Base-by-base conservation (phyloP, 2,113 vertebrate species). In the Tetrax tetrax region DNA sequence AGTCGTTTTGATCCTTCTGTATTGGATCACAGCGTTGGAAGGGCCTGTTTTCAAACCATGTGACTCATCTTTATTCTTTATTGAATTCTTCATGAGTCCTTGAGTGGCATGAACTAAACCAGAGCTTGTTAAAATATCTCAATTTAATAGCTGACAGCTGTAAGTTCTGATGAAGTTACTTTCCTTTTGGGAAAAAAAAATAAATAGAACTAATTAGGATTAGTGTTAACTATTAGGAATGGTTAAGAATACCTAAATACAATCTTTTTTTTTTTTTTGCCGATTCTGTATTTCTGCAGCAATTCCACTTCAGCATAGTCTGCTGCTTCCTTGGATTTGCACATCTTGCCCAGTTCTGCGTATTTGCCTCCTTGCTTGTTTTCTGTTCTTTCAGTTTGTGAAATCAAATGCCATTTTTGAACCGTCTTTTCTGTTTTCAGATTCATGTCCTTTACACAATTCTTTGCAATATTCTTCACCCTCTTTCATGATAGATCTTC, bases 11-110 rank as follows among this genome's bases (percentile, higher is more conserved):
- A 80, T 91, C 8, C 3, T 4, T 41, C 31, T 88, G 25, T 74
- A 47, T 83, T 63, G 64, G 31, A 83, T 83, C 50, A 33, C 33
- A 33, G n/a, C 66, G 43, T 76, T 87, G 35, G 18, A 66, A 90
- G 35, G 84, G 37, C 54, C 59, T 86, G 68, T 86, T 96, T 88
- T 97, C 93, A 93, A 77, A 88, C 66, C 33, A 1, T 85, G n/a
- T 66, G 82, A 86, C 54, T 92, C 3, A 90, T 81, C 54, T 83
- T 94, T 83, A 74, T 86, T 94, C 63, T 87, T 91, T 50, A 60
- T 50, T 81, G 75, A 78, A 54, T 91, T 94, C 60, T 91, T 96
- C 12, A 3, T 38, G 29, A 83, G 35, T 75, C 48, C 43, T 66
- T 70, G 64, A 77, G 23, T 70, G 59, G 43, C 56, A 53, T 70